A percentile compares a stretch with the other conserved stretches of the same genome.
Evolutionary conservation across 1,140 invertebrate genomes (phyloP).

Genomic region (Magallana angulata): DNA sequence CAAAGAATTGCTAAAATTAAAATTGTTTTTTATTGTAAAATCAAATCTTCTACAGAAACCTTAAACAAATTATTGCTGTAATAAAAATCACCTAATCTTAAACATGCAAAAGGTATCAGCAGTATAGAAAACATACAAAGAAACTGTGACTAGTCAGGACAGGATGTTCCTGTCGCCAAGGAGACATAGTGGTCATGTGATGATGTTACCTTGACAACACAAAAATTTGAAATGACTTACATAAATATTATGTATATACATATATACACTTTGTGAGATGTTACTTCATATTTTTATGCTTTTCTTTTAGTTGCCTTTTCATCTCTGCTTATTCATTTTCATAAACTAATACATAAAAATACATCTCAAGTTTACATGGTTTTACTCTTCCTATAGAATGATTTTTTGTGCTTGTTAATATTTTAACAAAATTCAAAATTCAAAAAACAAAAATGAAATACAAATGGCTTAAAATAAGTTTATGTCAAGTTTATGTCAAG

Average conservation of each 20-base stretch:
- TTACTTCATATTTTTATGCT: too few relatives aligned
- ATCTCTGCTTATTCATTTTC: too few relatives aligned
- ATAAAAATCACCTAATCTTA: conserved; percentile 14
- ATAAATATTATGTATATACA: too few relatives aligned
- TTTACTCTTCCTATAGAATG: not conserved
- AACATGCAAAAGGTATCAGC: conserved; percentile 27
- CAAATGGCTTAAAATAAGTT: too few relatives aligned
- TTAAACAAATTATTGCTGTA: conserved; percentile 34
- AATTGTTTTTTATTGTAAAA: conserved; percentile 26
- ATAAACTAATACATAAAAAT: too few relatives aligned
- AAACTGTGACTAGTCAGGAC: not conserved
- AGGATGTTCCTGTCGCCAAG: not conserved
- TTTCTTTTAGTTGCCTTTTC: too few relatives aligned
- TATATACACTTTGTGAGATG: too few relatives aligned
- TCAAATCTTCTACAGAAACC: conserved; percentile 24
- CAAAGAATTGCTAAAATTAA: not conserved
- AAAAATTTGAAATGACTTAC: not conserved
- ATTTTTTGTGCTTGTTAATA: not conserved
- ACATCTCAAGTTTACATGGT: not conserved
- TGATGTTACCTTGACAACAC: conserved; percentile 13
- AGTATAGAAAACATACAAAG: conserved; percentile 31
- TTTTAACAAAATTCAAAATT: too few relatives aligned
- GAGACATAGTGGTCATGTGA: conserved; percentile 25
- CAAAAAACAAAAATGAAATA: too few relatives aligned
- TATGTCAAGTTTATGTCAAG: too few relatives aligned